Evolutionary conservation across 1,140 invertebrate genomes (phyloP).

Genomic region (Acromyrmex heyeri): DNA sequence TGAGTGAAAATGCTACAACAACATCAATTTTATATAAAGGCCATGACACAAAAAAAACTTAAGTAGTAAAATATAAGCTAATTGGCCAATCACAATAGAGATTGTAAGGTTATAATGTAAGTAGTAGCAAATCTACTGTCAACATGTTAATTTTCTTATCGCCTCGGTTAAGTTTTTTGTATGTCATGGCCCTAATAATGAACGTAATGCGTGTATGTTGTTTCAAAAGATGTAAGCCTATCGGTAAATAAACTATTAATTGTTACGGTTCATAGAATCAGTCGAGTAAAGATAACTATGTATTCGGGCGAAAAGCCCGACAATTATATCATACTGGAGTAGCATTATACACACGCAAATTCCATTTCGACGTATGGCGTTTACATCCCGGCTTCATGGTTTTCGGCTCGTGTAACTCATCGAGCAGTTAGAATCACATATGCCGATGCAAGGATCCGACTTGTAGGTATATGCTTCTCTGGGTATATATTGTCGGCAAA

Average conservation of each 20-base stretch:
- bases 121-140: no score
- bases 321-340: slow-evolving; percentile 16
- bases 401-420: slow-evolving; percentile 73
- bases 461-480: slow-evolving; percentile 63
- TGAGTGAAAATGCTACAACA: background rate
- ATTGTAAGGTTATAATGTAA: no score
- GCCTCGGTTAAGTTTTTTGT: no score
- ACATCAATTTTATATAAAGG: background rate
- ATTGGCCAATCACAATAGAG: no score
- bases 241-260: background rate
- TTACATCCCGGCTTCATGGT: slow-evolving; percentile 69
- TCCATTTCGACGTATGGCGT: slow-evolving; percentile 40
- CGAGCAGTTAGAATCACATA: slow-evolving; percentile 72
- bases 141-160: no score
- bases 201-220: background rate
- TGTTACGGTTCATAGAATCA: background rate
- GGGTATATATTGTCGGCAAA: slow-evolving; percentile 72
- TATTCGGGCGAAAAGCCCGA: slow-evolving; percentile 36
- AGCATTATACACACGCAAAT: background rate
- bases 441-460: slow-evolving; percentile 36
- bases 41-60: no score
- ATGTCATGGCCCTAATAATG: background rate
- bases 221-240: background rate
- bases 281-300: slow-evolving; percentile 11
- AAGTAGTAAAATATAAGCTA: no score